Conservation (phyloP, 2,888 invertebrate species). For the Dynastes tityus region DNA sequence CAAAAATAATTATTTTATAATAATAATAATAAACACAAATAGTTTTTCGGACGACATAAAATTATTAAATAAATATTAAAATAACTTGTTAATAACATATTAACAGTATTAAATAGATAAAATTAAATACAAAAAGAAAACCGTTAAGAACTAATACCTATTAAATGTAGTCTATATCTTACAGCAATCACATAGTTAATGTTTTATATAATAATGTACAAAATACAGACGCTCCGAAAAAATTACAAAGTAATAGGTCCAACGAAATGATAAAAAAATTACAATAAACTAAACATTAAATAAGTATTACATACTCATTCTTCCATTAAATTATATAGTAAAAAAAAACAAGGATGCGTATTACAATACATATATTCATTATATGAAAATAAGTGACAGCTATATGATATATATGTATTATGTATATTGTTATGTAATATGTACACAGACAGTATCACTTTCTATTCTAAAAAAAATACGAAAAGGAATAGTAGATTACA, state of each 20-base stretch:
- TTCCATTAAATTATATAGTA: background rate
- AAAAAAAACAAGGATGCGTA: constrained; percentile 15
- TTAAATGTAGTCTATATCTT: constrained; percentile 48
- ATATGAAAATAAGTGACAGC: constrained; percentile 42
- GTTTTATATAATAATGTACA: constrained; percentile 48
- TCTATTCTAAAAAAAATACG: constrained; percentile 15
- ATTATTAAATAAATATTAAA: constrained; percentile 43
- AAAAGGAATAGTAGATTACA: constrained; percentile 1
- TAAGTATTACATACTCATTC: constrained; percentile 33
- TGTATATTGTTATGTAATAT: constrained; percentile 19
- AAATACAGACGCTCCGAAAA: constrained; percentile 34
- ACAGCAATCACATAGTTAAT: constrained; percentile 54
- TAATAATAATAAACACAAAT: constrained; percentile 33
- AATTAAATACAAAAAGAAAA: constrained; percentile 44
- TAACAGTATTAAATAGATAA: constrained; percentile 48
- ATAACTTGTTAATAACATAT: constrained; percentile 49
- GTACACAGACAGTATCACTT: constrained; percentile 25
- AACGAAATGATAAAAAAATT: constrained; percentile 13
- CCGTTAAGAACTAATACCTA: constrained; percentile 16
- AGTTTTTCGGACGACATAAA: constrained; percentile 36
- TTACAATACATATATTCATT: constrained; percentile 8
- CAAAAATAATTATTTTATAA: constrained; percentile 29
- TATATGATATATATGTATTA: constrained; percentile 27
- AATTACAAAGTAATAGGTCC: constrained; percentile 14
- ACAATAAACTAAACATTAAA: background rate